Evolutionary conservation across 2,797 vertebrate species (phyloP).

Genomic region (Coilia nasus): DNA sequence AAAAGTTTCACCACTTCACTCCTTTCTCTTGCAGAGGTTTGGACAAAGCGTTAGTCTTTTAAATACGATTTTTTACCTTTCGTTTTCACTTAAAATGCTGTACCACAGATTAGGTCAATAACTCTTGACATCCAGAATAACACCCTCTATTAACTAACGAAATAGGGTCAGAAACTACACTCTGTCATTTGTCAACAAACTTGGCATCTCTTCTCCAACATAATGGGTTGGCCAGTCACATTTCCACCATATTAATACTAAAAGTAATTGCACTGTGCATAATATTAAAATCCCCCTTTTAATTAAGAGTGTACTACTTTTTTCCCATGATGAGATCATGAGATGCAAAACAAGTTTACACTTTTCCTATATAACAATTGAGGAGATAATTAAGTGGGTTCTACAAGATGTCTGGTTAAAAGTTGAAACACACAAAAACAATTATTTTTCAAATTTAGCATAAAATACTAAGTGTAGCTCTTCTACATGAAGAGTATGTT

Average conservation of each 20-base stretch:
- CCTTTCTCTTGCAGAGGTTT: background rate
- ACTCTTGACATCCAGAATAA: background rate
- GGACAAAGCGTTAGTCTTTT: background rate
- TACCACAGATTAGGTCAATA: constrained; percentile 1
- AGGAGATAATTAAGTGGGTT: background rate
- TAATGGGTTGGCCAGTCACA: background rate
- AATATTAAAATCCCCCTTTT: constrained; percentile 8
- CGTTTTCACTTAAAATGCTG: background rate
- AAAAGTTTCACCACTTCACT: background rate
- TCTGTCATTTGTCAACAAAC: background rate
- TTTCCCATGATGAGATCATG: background rate
- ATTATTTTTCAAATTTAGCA: constrained; percentile 14
- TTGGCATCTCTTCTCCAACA: background rate
- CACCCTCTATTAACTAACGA: background rate
- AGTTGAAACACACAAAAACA: constrained; percentile 10
- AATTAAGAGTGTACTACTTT: background rate
- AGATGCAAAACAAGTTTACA: constrained; percentile 3
- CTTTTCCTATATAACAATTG: background rate
- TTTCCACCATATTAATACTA: constrained; percentile 15
- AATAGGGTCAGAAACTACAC: background rate
- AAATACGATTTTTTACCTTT: background rate
- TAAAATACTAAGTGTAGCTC: constrained; percentile 5
- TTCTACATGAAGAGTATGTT: constrained; percentile 17
- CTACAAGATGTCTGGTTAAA: constrained; percentile 23
- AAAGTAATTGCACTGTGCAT: constrained; percentile 9